Percentiles rank a stretch among this genome's conserved stretches.
Evolutionary conservation across 2,888 invertebrate genomes (phyloP).

Genomic region (Drosophila niveifrons): DNA sequence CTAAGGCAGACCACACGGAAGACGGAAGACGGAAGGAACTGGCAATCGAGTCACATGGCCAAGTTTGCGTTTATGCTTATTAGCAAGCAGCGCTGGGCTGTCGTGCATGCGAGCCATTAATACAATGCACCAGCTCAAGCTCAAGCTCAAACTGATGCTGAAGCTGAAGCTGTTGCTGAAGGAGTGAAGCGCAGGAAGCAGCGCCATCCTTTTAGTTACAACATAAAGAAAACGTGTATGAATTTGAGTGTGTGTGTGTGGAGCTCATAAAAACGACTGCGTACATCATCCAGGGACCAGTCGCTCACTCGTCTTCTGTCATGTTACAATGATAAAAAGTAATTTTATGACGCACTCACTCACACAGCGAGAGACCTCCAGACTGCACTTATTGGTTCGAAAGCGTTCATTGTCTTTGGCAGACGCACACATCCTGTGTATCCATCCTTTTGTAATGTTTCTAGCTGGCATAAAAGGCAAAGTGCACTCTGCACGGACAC

Average conservation of each 20-base stretch:
- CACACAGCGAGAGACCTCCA: conserved; percentile 35
- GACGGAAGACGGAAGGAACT: conserved; percentile 43
- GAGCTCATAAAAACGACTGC: conserved; percentile 70
- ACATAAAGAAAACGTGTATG: conserved; percentile 74
- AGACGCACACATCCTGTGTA: conserved; percentile 53
- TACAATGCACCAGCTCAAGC: conserved; percentile 61
- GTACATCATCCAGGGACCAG: conserved; percentile 47
- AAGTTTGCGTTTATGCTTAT: conserved; percentile 76
- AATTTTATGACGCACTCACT: conserved; percentile 81
- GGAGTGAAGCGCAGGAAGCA: neutral
- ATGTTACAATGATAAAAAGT: conserved; percentile 83
- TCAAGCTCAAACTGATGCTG: neutral
- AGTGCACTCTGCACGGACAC: conserved; percentile 51
- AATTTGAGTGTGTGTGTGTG: conserved; percentile 32
- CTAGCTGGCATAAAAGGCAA: conserved; percentile 65
- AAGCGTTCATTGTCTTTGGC: conserved; percentile 65
- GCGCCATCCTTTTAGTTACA: conserved; percentile 74
- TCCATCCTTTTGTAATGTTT: conserved; percentile 66
- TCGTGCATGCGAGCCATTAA: conserved; percentile 75
- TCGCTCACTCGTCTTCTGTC: conserved; percentile 50
- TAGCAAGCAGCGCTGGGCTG: conserved; percentile 55
- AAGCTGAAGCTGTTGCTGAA: conserved; percentile 4
- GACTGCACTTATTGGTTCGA: conserved; percentile 65
- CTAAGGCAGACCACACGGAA: conserved; percentile 12
- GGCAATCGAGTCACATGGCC: conserved; percentile 63